Evolutionary conservation across 2,797 vertebrate genomes (phyloP).

Genomic region (Chaetodon trifasciatus): DNA sequence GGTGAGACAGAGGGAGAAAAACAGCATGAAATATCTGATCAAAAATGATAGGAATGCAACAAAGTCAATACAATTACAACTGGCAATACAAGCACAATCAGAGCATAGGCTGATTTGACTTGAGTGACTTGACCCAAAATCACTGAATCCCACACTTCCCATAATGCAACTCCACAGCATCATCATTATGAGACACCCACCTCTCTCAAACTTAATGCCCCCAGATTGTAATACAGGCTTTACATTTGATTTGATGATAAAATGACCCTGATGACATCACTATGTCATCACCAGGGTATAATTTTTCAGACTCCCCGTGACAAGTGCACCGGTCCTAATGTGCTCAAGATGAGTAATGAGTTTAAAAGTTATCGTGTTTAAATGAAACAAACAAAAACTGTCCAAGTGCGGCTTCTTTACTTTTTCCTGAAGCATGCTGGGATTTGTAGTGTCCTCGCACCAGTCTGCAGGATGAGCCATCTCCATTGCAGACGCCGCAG

Average conservation of each 20-base stretch:
- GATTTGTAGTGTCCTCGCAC: conserved; percentile 96
- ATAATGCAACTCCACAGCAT: conserved; percentile 6
- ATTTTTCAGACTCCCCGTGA: background rate
- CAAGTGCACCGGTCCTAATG: too few species aligned
- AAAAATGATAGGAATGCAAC: conserved; percentile 8
- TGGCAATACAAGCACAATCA: background rate
- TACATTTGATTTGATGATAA: background rate
- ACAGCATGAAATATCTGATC: background rate
- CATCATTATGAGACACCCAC: background rate
- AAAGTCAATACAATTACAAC: background rate
- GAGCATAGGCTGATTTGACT: background rate
- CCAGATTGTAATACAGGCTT: background rate
- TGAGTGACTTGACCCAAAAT: background rate
- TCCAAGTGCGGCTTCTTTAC: conserved; percentile 81
- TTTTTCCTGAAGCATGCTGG: conserved; percentile 92
- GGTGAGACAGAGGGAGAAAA: conserved; percentile 28
- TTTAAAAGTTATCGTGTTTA: background rate
- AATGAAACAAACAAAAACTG: background rate
- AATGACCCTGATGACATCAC: background rate
- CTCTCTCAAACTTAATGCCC: background rate
- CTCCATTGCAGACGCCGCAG: conserved; percentile 96
- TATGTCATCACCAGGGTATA: background rate
- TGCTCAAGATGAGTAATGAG: background rate
- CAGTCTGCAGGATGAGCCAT: conserved; percentile 95
- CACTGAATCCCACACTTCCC: conserved; percentile 4